Evolutionary conservation across 2,888 invertebrate genomes (phyloP).

Genomic region (Lysandra bellargus): DNA sequence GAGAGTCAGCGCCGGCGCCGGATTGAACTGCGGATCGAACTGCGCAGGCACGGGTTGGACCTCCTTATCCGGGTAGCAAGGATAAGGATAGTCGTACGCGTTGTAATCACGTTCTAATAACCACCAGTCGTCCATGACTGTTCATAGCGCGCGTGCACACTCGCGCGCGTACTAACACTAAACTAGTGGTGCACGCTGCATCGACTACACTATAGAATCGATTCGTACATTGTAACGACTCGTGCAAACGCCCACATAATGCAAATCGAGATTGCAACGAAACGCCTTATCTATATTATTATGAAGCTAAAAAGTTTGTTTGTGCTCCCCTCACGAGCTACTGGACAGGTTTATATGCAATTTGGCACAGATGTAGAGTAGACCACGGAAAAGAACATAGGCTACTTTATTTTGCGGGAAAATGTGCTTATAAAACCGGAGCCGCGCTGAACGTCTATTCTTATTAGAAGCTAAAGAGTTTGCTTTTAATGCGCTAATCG

Average conservation of each 20-base stretch:
- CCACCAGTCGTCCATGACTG: constrained; percentile 43
- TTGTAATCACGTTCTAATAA: constrained; percentile 35
- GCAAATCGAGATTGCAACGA: constrained; percentile 51
- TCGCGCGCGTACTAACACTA: constrained; percentile 63
- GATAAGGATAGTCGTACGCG: constrained; percentile 46
- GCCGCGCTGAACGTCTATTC: too few species aligned
- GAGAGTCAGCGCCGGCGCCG: constrained; percentile 41
- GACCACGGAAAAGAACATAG: too few species aligned
- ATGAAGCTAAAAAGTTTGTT: background rate
- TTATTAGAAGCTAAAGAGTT: too few species aligned
- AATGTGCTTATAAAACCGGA: too few species aligned
- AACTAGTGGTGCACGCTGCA: constrained; percentile 29
- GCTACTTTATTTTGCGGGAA: too few species aligned
- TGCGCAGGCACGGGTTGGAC: constrained; percentile 40
- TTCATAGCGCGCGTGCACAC: constrained; percentile 61
- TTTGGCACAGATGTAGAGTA: background rate
- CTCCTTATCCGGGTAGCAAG: constrained; percentile 45
- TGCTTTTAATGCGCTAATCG: too few species aligned
- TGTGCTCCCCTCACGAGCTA: background rate
- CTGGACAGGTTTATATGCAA: background rate
- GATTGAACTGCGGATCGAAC: constrained; percentile 38
- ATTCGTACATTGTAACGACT: constrained; percentile 9
- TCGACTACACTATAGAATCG: background rate
- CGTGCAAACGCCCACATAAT: constrained; percentile 13
- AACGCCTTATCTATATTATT: constrained; percentile 13